Evolutionary conservation across 2,888 invertebrate species (phyloP).

Genomic region (Perizoma flavofasciatum): DNA sequence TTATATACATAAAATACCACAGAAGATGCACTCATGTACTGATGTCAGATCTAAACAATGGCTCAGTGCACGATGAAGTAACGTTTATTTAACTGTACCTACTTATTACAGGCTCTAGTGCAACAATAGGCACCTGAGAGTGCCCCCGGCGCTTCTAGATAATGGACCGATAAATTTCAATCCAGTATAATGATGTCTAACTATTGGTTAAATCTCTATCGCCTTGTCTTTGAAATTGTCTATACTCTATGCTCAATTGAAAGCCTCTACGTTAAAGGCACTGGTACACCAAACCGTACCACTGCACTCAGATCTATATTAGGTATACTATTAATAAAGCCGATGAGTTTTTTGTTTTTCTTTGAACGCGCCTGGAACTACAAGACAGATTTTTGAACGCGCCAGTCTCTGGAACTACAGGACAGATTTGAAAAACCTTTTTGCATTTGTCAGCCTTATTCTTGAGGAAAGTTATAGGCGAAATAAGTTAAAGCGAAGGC

Average conservation of each 20-base stretch:
- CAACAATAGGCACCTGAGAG: conserved; percentile 51
- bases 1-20: background rate
- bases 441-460: too few relatives aligned
- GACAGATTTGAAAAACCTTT: too few relatives aligned
- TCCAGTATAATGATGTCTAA: conserved; percentile 56
- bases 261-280: background rate
- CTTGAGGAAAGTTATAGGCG: too few relatives aligned
- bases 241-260: conserved; percentile 3
- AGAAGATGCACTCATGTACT: conserved; percentile 17
- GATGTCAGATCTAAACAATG: conserved; percentile 55
- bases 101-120: conserved; percentile 51
- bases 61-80: conserved; percentile 38
- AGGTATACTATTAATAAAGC: too few relatives aligned
- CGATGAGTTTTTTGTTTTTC: too few relatives aligned
- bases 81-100: background rate
- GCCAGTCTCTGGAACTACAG: too few relatives aligned
- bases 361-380: too few relatives aligned
- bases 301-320: too few relatives aligned
- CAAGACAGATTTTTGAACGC: too few relatives aligned
- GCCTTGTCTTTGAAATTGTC: conserved; percentile 13
- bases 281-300: too few relatives aligned
- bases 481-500: too few relatives aligned
- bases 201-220: conserved; percentile 39
- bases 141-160: conserved; percentile 46
- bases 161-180: conserved; percentile 68